phyloP scores from a whole-genome alignment of 2,113 vertebrate genomes.

The Percina caprodes region DNA sequence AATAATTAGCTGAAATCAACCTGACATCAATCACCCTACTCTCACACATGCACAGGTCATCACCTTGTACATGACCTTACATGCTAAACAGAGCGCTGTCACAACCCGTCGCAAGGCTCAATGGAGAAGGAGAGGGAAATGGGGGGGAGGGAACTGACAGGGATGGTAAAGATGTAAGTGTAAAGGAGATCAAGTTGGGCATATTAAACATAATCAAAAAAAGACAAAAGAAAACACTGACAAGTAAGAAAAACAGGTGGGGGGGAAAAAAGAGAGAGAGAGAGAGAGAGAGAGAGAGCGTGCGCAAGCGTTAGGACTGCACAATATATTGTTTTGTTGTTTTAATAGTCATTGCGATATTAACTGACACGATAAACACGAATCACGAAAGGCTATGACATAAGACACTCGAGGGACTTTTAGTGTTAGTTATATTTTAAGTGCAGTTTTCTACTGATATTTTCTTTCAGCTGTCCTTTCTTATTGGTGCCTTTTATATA shows the following conservation, averaged over 20 bases:
- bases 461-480: too few species aligned
- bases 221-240: neutral
- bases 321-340: too few species aligned
- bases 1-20: conserved; percentile 75
- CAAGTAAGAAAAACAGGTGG: neutral
- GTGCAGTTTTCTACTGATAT: too few species aligned
- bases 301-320: too few species aligned
- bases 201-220: conserved; percentile 13
- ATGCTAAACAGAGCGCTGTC: conserved; percentile 76
- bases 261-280: too few species aligned
- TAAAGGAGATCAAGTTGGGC: neutral
- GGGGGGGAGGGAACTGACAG: neutral
- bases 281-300: too few species aligned
- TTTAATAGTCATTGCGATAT: too few species aligned
- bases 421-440: too few species aligned
- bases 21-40: conserved; percentile 72
- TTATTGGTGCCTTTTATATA: too few species aligned
- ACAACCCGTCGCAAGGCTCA: conserved; percentile 63
- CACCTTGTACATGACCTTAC: conserved; percentile 70
- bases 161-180: neutral
- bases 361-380: too few species aligned
- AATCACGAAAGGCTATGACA: too few species aligned
- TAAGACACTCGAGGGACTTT: too few species aligned
- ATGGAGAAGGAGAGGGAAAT: conserved; percentile 17
- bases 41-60: conserved; percentile 57